Conservation (phyloP, 2,888 invertebrate genomes). For the Hirtodrosophila confusa region DNA sequence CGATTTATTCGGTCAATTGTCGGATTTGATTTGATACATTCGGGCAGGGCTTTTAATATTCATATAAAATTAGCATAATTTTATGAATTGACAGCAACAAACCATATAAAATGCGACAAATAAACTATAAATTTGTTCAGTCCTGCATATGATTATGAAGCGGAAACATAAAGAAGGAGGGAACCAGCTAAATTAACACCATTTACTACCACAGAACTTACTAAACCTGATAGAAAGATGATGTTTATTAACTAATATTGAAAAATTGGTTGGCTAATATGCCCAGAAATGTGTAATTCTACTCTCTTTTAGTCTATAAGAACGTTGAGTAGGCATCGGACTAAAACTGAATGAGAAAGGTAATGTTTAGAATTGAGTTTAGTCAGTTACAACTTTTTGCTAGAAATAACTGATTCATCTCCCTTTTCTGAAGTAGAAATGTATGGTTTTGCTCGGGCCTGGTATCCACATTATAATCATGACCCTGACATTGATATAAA, state of each 20-base stretch:
- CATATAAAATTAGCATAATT: conserved; percentile 68
- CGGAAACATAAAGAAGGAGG: background rate
- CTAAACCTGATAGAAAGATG: too few species aligned
- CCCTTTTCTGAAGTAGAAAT: too few species aligned
- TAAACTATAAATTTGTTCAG: conserved; percentile 70
- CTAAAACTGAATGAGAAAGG: too few species aligned
- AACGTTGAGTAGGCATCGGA: too few species aligned
- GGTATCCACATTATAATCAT: background rate
- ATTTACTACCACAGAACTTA: background rate
- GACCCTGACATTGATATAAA: conserved; percentile 70
- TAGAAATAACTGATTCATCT: too few species aligned
- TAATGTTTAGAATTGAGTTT: too few species aligned
- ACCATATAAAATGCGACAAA: conserved; percentile 68
- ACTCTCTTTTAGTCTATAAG: too few species aligned
- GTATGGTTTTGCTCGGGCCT: too few species aligned
- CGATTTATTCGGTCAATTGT: conserved; percentile 62
- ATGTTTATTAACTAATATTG: too few species aligned
- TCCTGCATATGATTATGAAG: conserved; percentile 46
- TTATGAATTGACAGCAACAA: conserved; percentile 70
- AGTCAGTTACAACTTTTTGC: too few species aligned
- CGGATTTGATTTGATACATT: conserved; percentile 51
- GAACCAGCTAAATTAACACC: background rate
- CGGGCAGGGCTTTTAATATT: conserved; percentile 27
- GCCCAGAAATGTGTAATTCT: too few species aligned
- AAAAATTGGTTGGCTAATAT: too few species aligned